phyloP scores from a whole-genome alignment of 2,888 invertebrate species.

The Branchipolynoe longqiensis region DNA sequence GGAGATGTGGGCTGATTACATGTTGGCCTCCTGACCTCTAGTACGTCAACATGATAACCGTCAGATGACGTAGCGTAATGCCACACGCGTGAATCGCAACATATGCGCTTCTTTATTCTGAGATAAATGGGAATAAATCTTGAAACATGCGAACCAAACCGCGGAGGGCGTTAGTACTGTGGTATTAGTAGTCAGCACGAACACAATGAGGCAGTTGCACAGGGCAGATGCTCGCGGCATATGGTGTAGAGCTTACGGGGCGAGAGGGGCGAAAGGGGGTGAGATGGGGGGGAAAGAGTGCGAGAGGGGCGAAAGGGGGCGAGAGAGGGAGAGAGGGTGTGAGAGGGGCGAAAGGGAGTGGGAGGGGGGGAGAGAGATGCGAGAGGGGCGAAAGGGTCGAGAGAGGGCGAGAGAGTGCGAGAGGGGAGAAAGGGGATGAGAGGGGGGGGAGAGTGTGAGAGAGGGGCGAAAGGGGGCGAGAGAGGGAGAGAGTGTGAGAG shows the following conservation, averaged over 20 bases:
- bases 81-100: slow-evolving; percentile 22
- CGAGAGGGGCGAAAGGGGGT: too few species aligned
- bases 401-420: too few species aligned
- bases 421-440: too few species aligned
- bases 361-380: too few species aligned
- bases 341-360: too few species aligned
- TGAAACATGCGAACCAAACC: slow-evolving; percentile 7
- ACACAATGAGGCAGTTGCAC: not conserved
- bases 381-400: too few species aligned
- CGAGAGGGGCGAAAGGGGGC: too few species aligned
- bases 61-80: not conserved
- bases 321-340: too few species aligned
- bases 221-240: not conserved
- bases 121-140: slow-evolving; percentile 8
- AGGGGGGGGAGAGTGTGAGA: too few species aligned
- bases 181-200: not conserved
- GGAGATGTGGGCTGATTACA: not conserved
- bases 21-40: not conserved
- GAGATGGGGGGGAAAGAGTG: too few species aligned
- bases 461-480: too few species aligned
- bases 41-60: not conserved
- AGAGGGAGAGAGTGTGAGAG: too few species aligned
- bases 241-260: not conserved
- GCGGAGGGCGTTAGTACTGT: not conserved
- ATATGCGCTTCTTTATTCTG: not conserved